Base-by-base conservation (phyloP, 2,888 invertebrate species). In the Syritta pipiens region DNA sequence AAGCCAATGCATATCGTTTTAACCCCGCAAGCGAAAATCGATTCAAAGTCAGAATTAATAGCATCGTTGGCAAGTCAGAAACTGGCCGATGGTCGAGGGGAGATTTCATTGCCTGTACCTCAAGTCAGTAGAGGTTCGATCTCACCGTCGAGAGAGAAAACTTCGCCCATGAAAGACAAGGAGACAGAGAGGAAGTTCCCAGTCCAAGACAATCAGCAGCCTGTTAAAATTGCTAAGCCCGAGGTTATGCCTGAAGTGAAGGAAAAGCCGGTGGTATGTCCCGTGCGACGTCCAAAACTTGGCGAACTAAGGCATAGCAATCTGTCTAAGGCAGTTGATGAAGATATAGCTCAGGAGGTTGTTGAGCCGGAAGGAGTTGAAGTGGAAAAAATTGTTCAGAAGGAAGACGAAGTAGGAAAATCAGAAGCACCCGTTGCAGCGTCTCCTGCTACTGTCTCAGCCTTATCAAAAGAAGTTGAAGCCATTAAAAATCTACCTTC, bases 1-100 rank as follows among this genome's bases (percentile, higher is more conserved):
- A 79, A 79, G 51, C 79, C 79, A 79, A 40, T 51, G 48, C 74
- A 74, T 40, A 72, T 24, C 30, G 79, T 57, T 35, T 62, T 79
- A 79, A 79, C 74, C 62, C 62, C 67, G 60, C 60, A 74, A 60
- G 67, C 67, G 9, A 55, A 62, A 68, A 74, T 74, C 30, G 74
- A 79, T 67, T 74, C 72, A 20, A 79, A 79, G 20, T 60, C 77
- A 24, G 55, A 79, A 1, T 67, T 72, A 32, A 79, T 57, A 51
- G 57, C 67, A 9, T 67, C 79, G 46, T 67, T 79, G 37, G 67
- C 26, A 4, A 57, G 48, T 74, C 74, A 68, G 60, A 74, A 74
- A 49, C 14, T 37, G 9, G 51, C n/a, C n/a, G n/a, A 37, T 51
- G 74, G 62, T 72, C 62, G 55, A 9, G 71, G 59, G 5, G 79